Evolutionary conservation across 1,140 invertebrate species (phyloP).

Genomic region (Heliconius eleuchia): DNA sequence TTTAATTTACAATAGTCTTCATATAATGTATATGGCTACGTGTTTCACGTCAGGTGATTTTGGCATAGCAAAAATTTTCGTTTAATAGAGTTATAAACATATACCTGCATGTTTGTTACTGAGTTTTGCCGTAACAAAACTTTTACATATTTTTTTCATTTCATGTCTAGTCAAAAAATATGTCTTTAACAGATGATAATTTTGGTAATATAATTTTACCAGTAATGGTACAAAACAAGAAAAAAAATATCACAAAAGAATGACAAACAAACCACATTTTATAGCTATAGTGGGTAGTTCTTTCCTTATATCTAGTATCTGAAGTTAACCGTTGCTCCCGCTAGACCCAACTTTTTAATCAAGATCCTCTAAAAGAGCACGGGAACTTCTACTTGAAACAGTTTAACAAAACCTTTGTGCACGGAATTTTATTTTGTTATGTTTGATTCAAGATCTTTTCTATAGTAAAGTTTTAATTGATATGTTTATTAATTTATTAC

Average conservation of each 20-base stretch:
- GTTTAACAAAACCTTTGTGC: slow-evolving; percentile 36
- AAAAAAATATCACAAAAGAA: not conserved
- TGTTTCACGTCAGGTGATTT: no score
- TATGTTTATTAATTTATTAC: not conserved
- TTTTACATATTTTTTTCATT: no score
- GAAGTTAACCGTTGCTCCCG: slow-evolving; percentile 41
- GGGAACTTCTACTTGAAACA: slow-evolving; percentile 36
- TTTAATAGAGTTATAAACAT: no score
- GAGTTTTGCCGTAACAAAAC: no score
- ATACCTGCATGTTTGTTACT: no score
- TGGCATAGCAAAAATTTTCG: no score
- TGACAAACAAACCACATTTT: not conserved
- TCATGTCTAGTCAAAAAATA: no score
- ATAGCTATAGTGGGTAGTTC: not conserved
- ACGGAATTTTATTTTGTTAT: slow-evolving; percentile 26
- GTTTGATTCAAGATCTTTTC: slow-evolving; percentile 24
- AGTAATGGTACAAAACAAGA: not conserved
- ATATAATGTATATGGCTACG: not conserved
- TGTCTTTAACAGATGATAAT: no score
- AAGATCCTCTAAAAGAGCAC: slow-evolving; percentile 40
- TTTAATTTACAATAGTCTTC: not conserved
- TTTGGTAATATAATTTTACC: no score
- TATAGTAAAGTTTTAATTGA: not conserved
- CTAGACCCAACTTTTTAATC: slow-evolving; percentile 49
- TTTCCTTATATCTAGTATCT: slow-evolving; percentile 31